phyloP scores from a whole-genome alignment of 2,113 vertebrate genomes.

The Gracilinanus agilis region DNA sequence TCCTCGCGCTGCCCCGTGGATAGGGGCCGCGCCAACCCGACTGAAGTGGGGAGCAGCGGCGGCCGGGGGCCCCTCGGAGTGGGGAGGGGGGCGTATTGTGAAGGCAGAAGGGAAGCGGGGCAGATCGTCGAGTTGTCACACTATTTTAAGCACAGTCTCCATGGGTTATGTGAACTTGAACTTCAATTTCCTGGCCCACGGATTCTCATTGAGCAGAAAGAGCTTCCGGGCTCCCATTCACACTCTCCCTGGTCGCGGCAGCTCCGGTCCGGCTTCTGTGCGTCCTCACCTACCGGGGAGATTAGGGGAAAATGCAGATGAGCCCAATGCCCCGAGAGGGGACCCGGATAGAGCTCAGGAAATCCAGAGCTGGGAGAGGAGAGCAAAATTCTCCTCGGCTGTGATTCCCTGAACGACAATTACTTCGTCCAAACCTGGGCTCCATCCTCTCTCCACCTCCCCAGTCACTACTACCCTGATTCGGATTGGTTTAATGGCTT shows the following conservation, averaged over 20 bases:
- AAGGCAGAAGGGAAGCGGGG: neutral
- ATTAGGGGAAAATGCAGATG: constrained; percentile 1
- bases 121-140: neutral
- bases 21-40: neutral
- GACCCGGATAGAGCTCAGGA: constrained; percentile 60
- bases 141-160: constrained; percentile 17
- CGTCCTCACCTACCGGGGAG: constrained; percentile 4
- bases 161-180: constrained; percentile 35
- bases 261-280: constrained; percentile 1
- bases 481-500: too few relatives aligned
- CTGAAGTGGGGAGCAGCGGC: neutral
- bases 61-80: too few relatives aligned
- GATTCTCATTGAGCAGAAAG: constrained; percentile 14
- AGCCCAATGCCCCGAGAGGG: neutral
- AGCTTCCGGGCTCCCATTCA: neutral
- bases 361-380: constrained; percentile 50
- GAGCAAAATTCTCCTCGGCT: constrained; percentile 63
- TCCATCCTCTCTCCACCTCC: neutral
- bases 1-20: neutral
- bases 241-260: constrained; percentile 20
- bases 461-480: neutral
- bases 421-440: neutral
- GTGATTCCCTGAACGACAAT: constrained; percentile 72
- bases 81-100: neutral
- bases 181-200: neutral